Evolutionary conservation across 2,888 invertebrate species (phyloP).

Genomic region (Tribolium freemani): DNA sequence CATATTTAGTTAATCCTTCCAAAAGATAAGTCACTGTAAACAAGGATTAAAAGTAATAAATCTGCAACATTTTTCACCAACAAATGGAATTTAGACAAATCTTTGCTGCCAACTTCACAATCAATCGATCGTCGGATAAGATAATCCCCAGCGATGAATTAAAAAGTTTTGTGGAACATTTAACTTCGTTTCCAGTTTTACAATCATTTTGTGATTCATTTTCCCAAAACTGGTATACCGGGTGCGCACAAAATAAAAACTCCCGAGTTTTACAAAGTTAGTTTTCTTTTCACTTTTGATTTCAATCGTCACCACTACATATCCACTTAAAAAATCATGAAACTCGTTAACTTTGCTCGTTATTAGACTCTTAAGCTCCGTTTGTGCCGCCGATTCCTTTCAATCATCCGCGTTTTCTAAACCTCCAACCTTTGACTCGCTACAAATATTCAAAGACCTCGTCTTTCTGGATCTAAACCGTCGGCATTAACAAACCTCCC

Average conservation of each 20-base stretch:
- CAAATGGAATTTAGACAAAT: neutral
- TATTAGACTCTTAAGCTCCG: neutral
- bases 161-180: neutral
- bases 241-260: too few species aligned
- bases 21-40: neutral
- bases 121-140: neutral
- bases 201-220: too few species aligned
- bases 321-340: neutral
- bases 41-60: neutral
- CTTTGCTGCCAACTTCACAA: neutral
- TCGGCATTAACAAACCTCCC: constrained; percentile 18
- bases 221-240: too few species aligned
- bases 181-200: too few species aligned
- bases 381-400: constrained; percentile 2
- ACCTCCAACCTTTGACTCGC: constrained; percentile 5
- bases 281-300: too few species aligned
- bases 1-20: too few species aligned
- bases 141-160: neutral
- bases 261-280: too few species aligned
- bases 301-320: neutral
- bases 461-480: constrained; percentile 12
- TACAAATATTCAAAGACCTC: neutral
- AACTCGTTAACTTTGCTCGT: neutral
- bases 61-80: neutral
- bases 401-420: neutral